phyloP scores from a whole-genome alignment of 2,888 invertebrate genomes.

The Andrena bicolor region DNA sequence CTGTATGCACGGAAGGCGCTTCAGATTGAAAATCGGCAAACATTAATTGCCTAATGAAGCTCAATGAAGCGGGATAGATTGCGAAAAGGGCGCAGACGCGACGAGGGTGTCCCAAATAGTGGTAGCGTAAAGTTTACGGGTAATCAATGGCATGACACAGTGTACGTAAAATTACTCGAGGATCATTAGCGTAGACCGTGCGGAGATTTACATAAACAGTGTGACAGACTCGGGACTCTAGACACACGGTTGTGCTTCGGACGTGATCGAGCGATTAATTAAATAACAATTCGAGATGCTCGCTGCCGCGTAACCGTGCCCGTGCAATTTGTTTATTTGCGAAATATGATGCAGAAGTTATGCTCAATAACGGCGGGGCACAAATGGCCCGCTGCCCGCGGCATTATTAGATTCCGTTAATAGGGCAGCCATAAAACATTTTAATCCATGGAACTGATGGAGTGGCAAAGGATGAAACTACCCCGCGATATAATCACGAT shows the following conservation, averaged over 20 bases:
- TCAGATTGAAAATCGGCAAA: too few species aligned
- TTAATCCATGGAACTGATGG: slow-evolving; percentile 29
- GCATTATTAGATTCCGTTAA: slow-evolving; percentile 58
- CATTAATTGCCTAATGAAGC: slow-evolving; percentile 3
- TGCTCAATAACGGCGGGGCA: slow-evolving; percentile 6
- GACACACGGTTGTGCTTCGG: not conserved
- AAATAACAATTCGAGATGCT: not conserved
- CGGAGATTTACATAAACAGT: slow-evolving; percentile 23
- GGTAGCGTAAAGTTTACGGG: slow-evolving; percentile 52
- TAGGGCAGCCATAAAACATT: slow-evolving; percentile 62
- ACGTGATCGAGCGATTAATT: not conserved
- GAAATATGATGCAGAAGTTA: slow-evolving; percentile 15
- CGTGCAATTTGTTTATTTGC: slow-evolving; percentile 11
- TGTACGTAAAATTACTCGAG: slow-evolving; percentile 44
- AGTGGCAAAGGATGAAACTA: slow-evolving; percentile 22
- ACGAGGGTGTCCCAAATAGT: slow-evolving; percentile 28
- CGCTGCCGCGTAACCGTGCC: not conserved
- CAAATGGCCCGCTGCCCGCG: slow-evolving; percentile 20
- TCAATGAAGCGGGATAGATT: slow-evolving; percentile 19
- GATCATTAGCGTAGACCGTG: slow-evolving; percentile 27
- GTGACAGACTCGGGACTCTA: not conserved
- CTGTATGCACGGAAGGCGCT: too few species aligned
- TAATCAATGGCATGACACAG: slow-evolving; percentile 69
- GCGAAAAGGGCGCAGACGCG: slow-evolving; percentile 65
- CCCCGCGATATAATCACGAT: slow-evolving; percentile 25